These are phyloP conservation scores for Orgyia antiqua DNA, from an alignment of 2,888 invertebrate species.

Conservation along the genomic window DNA sequence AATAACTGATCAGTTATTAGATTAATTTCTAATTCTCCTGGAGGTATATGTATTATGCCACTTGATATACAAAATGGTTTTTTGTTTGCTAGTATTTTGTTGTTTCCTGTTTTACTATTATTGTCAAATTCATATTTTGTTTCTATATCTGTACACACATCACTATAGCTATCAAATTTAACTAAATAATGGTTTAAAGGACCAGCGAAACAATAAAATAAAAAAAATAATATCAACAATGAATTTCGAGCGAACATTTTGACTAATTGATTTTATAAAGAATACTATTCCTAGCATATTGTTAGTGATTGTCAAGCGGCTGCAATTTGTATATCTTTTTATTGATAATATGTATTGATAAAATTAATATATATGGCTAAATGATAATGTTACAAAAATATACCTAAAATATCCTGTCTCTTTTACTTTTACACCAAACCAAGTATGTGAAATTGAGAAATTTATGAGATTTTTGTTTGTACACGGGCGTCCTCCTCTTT, in stretches of 20 bases:
- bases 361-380: neutral
- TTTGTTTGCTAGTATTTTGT: slow-evolving; percentile 9
- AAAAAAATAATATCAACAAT: slow-evolving; percentile 8
- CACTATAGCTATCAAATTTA: slow-evolving; percentile 4
- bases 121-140: slow-evolving; percentile 1
- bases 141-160: slow-evolving; percentile 5
- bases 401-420: too few relatives aligned
- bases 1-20: slow-evolving; percentile 14
- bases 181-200: slow-evolving; percentile 6
- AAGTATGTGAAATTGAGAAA: too few relatives aligned
- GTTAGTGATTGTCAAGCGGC: neutral
- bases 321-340: slow-evolving; percentile 6
- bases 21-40: slow-evolving; percentile 17
- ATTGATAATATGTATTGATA: slow-evolving; percentile 5
- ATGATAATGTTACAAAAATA: too few relatives aligned
- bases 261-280: slow-evolving; percentile 1
- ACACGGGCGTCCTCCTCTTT: too few relatives aligned
- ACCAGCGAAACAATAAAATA: slow-evolving; percentile 4
- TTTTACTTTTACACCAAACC: too few relatives aligned
- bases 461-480: too few relatives aligned
- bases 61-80: slow-evolving; percentile 19
- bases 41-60: slow-evolving; percentile 8
- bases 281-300: neutral
- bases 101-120: neutral
- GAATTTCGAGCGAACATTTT: slow-evolving; percentile 13